Evolutionary conservation across 2,113 vertebrate species (phyloP).

Genomic region (Dermatemys mawii): DNA sequence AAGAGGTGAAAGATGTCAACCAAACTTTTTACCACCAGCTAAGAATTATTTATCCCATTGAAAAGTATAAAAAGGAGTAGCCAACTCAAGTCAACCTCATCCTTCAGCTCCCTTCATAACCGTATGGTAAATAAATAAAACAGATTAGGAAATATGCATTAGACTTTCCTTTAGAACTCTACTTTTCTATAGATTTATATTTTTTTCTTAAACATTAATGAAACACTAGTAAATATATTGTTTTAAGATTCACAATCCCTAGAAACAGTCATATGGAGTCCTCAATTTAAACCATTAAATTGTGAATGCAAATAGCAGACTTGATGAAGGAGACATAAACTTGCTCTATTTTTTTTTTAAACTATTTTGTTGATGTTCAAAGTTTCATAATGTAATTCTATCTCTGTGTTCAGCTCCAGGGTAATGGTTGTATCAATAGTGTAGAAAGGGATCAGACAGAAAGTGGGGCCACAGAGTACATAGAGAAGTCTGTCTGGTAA

Average conservation of each 20-base stretch:
- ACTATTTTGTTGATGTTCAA: not conserved
- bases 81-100: not conserved
- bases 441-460: not conserved
- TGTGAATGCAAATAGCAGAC: not conserved
- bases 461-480: not conserved
- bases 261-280: not conserved
- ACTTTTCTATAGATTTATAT: not conserved
- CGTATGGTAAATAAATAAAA: accelerated
- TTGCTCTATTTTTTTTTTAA: not conserved
- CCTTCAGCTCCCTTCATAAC: not conserved
- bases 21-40: not conserved
- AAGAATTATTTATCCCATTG: not conserved
- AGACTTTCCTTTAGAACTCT: not conserved
- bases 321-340: not conserved
- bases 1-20: not conserved
- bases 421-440: not conserved
- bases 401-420: not conserved
- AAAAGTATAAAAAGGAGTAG: not conserved
- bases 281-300: not conserved
- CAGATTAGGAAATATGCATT: accelerated
- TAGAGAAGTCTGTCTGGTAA: not conserved
- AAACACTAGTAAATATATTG: not conserved
- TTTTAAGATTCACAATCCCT: not conserved
- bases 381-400: not conserved
- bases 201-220: not conserved